These are phyloP conservation scores for Agelaius phoeniceus DNA, from an alignment of 2,113 vertebrate species.

Conservation along the genomic window DNA sequence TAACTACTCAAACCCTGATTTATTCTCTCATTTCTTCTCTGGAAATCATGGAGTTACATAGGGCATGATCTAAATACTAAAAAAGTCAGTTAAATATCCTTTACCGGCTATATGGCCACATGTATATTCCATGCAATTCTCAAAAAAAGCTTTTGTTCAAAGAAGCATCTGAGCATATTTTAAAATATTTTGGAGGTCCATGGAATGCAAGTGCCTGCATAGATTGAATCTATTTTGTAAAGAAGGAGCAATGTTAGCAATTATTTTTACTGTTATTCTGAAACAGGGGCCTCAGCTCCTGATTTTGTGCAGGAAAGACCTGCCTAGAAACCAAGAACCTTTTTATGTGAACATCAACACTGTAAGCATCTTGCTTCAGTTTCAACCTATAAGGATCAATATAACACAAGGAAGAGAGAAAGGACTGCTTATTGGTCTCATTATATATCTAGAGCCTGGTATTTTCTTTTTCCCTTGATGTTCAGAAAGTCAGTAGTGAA, in stretches of 20 bases:
- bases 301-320: neutral
- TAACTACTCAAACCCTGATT: neutral
- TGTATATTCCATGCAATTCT: neutral
- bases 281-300: neutral
- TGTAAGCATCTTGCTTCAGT: neutral
- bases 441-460: neutral
- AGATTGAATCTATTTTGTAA: neutral
- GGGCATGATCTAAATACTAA: neutral
- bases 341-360: neutral
- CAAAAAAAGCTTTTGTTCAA: neutral
- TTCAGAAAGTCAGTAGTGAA: neutral
- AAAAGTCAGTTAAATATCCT: neutral
- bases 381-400: neutral
- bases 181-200: neutral
- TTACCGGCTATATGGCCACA: neutral
- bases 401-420: neutral
- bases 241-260: rapidly evolving
- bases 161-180: neutral
- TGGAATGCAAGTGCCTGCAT: neutral
- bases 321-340: neutral
- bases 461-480: neutral
- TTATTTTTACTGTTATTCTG: neutral
- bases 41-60: neutral
- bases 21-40: neutral
- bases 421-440: neutral